Conservation (phyloP, 2,113 vertebrate genomes). For the Cyrtonyx montezumae region DNA sequence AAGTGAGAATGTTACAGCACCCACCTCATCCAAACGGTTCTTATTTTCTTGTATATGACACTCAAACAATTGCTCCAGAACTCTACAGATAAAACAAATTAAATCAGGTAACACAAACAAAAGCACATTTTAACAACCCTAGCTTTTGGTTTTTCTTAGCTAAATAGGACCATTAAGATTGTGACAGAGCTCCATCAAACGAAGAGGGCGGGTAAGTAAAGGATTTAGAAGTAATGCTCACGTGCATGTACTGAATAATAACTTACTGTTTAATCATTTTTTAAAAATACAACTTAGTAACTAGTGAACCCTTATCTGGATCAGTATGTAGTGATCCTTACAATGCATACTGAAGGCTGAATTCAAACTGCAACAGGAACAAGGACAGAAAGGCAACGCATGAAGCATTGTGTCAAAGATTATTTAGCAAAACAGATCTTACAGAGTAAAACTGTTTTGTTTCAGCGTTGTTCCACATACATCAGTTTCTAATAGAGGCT, state of each 20-base stretch:
- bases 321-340: not conserved
- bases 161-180: not conserved
- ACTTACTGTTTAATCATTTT: not conserved
- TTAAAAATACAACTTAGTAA: not conserved
- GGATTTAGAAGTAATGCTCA: not conserved
- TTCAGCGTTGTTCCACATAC: not conserved
- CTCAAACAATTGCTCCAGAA: constrained; percentile 80
- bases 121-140: not conserved
- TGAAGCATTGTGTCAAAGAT: not conserved
- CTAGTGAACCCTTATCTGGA: not conserved
- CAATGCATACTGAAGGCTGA: not conserved
- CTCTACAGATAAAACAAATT: constrained; percentile 67
- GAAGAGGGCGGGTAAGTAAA: not conserved
- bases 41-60: constrained; percentile 78
- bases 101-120: not conserved
- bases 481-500: not conserved
- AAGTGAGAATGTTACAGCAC: not conserved
- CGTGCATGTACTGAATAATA: not conserved
- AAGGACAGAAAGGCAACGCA: not conserved
- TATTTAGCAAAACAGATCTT: not conserved
- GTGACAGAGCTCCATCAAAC: not conserved
- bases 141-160: not conserved
- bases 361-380: not conserved
- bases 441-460: not conserved
- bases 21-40: constrained; percentile 80